Evolutionary conservation across 1,140 invertebrate genomes (phyloP), one percentile per base, ranked within the genome.

Genomic region (Phocides pigmalion): DNA sequence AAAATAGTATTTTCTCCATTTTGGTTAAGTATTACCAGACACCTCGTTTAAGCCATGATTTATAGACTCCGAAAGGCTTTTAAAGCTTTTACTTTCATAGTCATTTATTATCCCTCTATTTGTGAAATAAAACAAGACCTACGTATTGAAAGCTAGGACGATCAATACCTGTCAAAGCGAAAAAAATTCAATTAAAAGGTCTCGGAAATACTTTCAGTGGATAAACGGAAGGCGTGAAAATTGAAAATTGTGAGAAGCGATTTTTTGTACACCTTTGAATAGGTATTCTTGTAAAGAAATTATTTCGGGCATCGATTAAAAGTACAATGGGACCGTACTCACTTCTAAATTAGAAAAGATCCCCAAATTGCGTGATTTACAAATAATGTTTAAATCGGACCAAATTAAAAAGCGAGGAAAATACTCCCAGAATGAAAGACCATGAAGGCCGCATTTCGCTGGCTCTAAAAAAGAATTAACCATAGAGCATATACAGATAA

Each of bases 131-230:
- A 86, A 87, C 82, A 83, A 79, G 59, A 63, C 72, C 53, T 80
- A 81, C 74, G 72, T 81, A 84, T 86, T 83, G 75, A 83, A 89
- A 79, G 67, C 70, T 72, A 70, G 61, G 59, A 64, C 83, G 79
- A 89, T 87, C 86, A 86, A 89, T 89, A 86, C 74, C 84, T 83
- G 80, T 85, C 81, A 84, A 84, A 81, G 77, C 61, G 75, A 75
- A 82, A 85, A 84, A 88, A 87, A 83, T 70, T 85, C 82, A 89
- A 87, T 87, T 86, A 87, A 84, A 85, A 77, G 61, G 66, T 58
- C 62, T 66, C 62, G 22, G 67, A 68, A 79, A 80, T 87, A 84
- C 83, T 81, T 86, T 81, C 73, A 85, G 76, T 79, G 77, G 69
- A 76, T 83, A 84, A 86, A 84, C 79, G 83, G 79, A 79, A 85